Conservation (phyloP, 2,888 invertebrate species). For the Drosophila colorata region DNA sequence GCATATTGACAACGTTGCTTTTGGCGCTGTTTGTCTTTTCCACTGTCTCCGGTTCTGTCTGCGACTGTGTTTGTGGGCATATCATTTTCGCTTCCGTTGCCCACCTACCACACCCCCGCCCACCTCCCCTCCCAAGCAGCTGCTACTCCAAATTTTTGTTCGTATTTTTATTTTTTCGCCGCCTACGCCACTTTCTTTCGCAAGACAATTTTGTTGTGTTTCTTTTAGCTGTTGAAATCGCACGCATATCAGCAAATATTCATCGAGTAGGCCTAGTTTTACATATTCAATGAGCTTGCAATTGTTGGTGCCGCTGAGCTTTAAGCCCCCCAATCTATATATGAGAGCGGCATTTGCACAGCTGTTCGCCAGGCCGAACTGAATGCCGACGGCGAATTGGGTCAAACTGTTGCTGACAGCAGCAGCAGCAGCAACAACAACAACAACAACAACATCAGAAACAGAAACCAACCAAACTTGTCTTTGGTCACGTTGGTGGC, state of each 20-base stretch:
- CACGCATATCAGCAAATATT: slow-evolving; percentile 39
- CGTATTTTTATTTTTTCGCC: slow-evolving; percentile 11
- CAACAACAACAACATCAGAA: slow-evolving; percentile 20
- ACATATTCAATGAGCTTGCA: slow-evolving; percentile 62
- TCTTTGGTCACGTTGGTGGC: slow-evolving; percentile 69
- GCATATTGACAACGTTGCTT: slow-evolving; percentile 25
- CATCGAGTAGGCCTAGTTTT: slow-evolving; percentile 63
- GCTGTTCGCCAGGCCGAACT: slow-evolving; percentile 59
- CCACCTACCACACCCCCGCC: slow-evolving; percentile 52
- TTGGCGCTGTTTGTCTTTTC: slow-evolving; percentile 12
- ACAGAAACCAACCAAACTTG: slow-evolving; percentile 70
- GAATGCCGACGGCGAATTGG: slow-evolving; percentile 62
- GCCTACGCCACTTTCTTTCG: slow-evolving; percentile 64
- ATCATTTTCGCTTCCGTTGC: slow-evolving; percentile 73
- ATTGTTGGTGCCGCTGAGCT: slow-evolving; percentile 44
- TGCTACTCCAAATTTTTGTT: slow-evolving; percentile 4
- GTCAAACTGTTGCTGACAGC: slow-evolving; percentile 67
- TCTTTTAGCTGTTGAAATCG: slow-evolving; percentile 51
- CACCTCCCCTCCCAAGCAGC: neutral
- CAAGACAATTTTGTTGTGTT: slow-evolving; percentile 31
- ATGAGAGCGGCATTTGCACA: slow-evolving; percentile 58
- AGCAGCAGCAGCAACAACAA: slow-evolving; percentile 28
- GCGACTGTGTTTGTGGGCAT: slow-evolving; percentile 40
- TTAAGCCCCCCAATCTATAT: slow-evolving; percentile 26
- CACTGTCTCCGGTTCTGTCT: slow-evolving; percentile 29